These are phyloP conservation scores for Falco rusticolus DNA, from an alignment of 2,797 vertebrate genomes.

Conservation along the genomic window DNA sequence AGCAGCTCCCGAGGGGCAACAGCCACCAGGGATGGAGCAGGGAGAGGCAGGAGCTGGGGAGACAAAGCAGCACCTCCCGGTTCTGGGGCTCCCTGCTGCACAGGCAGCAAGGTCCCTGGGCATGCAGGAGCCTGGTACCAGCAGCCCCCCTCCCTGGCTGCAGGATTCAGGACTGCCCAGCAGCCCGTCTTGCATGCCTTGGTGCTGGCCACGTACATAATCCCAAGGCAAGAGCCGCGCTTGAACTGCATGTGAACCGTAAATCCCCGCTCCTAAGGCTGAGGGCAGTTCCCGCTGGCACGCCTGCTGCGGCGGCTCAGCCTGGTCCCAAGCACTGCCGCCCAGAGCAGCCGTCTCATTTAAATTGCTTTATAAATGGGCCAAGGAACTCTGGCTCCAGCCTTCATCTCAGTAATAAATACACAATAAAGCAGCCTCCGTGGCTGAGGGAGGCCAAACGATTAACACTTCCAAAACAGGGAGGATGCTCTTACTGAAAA, in stretches of 20 bases:
- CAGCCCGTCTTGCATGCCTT: neutral
- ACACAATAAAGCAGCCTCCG: conserved; percentile 64
- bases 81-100: neutral
- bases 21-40: accelerated
- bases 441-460: conserved; percentile 61
- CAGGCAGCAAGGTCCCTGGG: accelerated
- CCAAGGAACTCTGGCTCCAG: conserved; percentile 58
- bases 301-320: conserved; percentile 19
- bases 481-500: conserved; percentile 65
- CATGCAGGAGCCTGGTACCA: neutral
- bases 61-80: accelerated
- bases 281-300: conserved; percentile 42
- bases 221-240: conserved; percentile 15
- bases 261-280: conserved; percentile 24
- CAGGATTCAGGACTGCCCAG: neutral
- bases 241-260: conserved; percentile 62
- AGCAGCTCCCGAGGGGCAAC: neutral
- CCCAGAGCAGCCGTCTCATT: conserved; percentile 28
- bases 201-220: neutral
- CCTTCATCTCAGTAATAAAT: conserved; percentile 65
- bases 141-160: neutral
- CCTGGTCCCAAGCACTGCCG: neutral
- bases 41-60: neutral
- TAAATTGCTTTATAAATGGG: conserved; percentile 63
- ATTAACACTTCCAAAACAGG: conserved; percentile 71